Conservation (phyloP, 2,888 invertebrate genomes). For the Cheilosia vulpina region DNA sequence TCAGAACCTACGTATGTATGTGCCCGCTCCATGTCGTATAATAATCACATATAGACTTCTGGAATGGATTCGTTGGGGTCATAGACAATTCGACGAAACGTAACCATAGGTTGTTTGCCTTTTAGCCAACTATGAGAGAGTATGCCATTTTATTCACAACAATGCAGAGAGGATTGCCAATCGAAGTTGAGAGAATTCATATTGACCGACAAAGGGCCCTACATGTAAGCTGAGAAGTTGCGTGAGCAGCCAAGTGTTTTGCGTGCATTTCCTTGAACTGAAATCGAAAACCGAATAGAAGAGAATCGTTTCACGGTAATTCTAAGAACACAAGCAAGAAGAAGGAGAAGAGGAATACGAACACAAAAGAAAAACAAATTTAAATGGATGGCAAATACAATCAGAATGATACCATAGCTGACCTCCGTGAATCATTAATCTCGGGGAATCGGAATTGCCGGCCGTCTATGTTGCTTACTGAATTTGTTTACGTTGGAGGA, state of each 20-base stretch:
- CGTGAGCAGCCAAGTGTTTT: constrained; percentile 31
- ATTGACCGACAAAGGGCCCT: constrained; percentile 57
- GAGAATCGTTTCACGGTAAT: constrained; percentile 39
- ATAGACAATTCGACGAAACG: constrained; percentile 66
- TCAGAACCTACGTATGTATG: constrained; percentile 58
- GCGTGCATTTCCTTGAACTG: constrained; percentile 68
- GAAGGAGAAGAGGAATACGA: background rate
- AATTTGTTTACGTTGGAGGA: constrained; percentile 63
- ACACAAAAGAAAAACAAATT: constrained; percentile 3
- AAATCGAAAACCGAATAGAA: constrained; percentile 48
- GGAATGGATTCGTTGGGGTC: constrained; percentile 46
- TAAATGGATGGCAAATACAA: constrained; percentile 52
- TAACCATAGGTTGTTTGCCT: constrained; percentile 41
- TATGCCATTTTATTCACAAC: background rate
- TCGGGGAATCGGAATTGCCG: constrained; percentile 42
- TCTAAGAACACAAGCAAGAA: constrained; percentile 25
- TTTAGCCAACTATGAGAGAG: constrained; percentile 1
- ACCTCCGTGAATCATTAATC: constrained; percentile 70
- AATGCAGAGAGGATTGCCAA: constrained; percentile 20
- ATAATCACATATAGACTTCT: constrained; percentile 14
- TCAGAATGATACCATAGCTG: constrained; percentile 52
- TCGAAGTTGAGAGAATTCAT: constrained; percentile 14
- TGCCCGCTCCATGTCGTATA: constrained; percentile 22
- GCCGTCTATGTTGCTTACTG: constrained; percentile 44
- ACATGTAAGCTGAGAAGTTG: constrained; percentile 19